phyloP scores from a whole-genome alignment of 1,140 invertebrate genomes.

The Eurosta solidaginis region DNA sequence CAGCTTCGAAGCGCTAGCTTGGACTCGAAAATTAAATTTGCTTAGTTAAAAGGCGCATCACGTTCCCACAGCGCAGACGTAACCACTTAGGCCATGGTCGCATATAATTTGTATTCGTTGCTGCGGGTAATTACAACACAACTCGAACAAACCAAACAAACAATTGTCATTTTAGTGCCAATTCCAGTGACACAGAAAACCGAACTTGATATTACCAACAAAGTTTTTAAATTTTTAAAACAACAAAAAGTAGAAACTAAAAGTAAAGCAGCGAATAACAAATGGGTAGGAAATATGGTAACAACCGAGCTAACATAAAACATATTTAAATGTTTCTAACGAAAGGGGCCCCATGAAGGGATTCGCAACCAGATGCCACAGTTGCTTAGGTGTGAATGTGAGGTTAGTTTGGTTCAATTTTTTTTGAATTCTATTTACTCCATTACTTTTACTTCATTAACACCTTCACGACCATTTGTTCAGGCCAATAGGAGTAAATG shows the following conservation, averaged over 20 bases:
- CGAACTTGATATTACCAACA: not conserved
- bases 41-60: slow-evolving; percentile 11
- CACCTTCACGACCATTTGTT: slow-evolving; percentile 2
- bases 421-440: not conserved
- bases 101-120: slow-evolving; percentile 4
- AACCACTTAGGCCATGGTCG: not conserved
- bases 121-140: not conserved
- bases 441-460: not conserved
- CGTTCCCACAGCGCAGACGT: slow-evolving; percentile 13
- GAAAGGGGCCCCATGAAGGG: no score
- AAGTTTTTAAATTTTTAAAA: not conserved
- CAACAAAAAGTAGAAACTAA: not conserved
- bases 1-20: not conserved
- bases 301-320: not conserved
- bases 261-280: not conserved
- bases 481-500: not conserved
- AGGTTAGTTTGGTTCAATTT: not conserved
- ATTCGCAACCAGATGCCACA: not conserved
- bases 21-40: not conserved
- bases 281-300: not conserved
- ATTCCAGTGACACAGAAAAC: slow-evolving; percentile 16
- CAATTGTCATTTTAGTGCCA: not conserved
- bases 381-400: not conserved
- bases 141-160: not conserved
- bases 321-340: not conserved